Base-by-base conservation (phyloP, 2,888 invertebrate genomes). In the Cremastobaeus sp. region DNA sequence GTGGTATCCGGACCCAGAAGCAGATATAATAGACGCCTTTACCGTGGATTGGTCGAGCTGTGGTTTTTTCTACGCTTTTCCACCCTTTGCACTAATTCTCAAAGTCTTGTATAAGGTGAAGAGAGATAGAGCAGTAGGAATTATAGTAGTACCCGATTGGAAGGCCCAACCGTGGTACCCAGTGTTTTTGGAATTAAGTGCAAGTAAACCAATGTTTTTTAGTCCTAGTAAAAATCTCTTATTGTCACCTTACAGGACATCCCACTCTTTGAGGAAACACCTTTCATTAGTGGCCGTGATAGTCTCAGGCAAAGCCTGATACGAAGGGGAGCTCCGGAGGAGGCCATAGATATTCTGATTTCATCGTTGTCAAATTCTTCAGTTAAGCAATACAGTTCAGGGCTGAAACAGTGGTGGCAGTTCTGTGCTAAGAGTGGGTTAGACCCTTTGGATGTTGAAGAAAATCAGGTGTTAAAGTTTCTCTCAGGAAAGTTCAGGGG, bases 61-160 rank as follows among this genome's bases (percentile, higher is more conserved):
- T 18, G 41, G 18, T 3, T 41, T 41, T 5, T 15, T 41, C 18
- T 41, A 41, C 12, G 41, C 18, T 41, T 41, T 41, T 41, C 18
- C 41, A 3, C 41, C 41, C 1, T 41, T n/a, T n/a, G n/a, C n/a
- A n/a, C n/a, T n/a, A n/a, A n/a, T n/a, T n/a, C n/a, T n/a, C n/a
- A n/a, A n/a, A 9, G 43, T 45, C 1, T 12, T 76, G 5, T 30
- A 37, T 52, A 78, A 78, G 52, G 74, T 78, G 9, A 48, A 12
- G 15, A 45, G 35, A 1, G 82, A 85, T 18, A 76, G 70, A 45
- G 80, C 83, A 1, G 59, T 50, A 18, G 83, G 82, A 3, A 79
- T n/a, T n/a, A n/a, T n/a, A n/a, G n/a, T 84, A 25, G 41, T 84
- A n/a, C n/a, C n/a, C n/a, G n/a, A n/a, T n/a, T n/a, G n/a, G n/a